Evolutionary conservation across 2,888 invertebrate species (phyloP).

Genomic region (Amblyjoppa proteus): DNA sequence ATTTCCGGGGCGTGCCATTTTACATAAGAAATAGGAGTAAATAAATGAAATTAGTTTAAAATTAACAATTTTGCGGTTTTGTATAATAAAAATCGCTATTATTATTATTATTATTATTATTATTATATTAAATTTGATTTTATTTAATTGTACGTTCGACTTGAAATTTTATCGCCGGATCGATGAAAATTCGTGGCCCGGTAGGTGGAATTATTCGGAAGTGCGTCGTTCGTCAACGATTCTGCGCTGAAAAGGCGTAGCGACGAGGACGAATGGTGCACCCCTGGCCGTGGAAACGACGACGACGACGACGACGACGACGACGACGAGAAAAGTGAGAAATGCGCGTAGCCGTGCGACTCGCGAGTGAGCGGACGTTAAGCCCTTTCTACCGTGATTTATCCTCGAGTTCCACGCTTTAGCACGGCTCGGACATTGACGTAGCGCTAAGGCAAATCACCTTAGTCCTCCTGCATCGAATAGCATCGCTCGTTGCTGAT

Average conservation of each 20-base stretch:
- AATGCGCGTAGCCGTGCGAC: neutral
- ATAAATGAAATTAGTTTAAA: neutral
- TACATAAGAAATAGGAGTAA: neutral
- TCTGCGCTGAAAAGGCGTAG: neutral
- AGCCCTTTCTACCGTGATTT: slow-evolving; percentile 54
- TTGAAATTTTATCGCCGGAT: neutral
- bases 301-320: neutral
- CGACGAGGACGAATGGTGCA: neutral
- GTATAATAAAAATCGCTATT: too few species aligned
- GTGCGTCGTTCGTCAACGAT: neutral
- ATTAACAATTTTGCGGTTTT: too few species aligned
- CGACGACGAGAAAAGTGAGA: neutral
- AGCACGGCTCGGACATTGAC: slow-evolving; percentile 63
- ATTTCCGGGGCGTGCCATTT: neutral
- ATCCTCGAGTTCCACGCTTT: slow-evolving; percentile 54
- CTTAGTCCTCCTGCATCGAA: slow-evolving; percentile 51
- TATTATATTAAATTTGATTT: too few species aligned
- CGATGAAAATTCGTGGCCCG: neutral
- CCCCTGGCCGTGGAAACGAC: neutral
- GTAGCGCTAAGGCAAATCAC: slow-evolving; percentile 63
- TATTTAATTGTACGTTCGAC: neutral
- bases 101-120: too few species aligned
- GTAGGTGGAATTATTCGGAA: neutral
- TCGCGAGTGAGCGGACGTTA: slow-evolving; percentile 19
- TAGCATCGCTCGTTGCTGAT: slow-evolving; percentile 16